A percentile compares a stretch with the other conserved stretches of the same genome.
phyloP scores from a whole-genome alignment of 2,797 vertebrate species.

The Sebastes vulpes region DNA sequence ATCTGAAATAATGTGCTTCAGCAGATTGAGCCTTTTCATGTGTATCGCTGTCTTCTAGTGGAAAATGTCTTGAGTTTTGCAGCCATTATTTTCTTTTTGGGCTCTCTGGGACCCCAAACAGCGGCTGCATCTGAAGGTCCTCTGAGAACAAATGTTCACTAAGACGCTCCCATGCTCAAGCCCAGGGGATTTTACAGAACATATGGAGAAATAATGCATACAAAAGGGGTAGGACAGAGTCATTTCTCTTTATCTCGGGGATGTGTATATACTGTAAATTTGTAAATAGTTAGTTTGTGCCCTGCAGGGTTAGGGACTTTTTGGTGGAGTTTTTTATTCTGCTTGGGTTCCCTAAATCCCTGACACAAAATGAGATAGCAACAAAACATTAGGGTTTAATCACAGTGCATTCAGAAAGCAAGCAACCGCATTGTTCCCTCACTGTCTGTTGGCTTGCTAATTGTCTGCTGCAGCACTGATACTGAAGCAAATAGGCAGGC shows the following conservation, averaged over 20 bases:
- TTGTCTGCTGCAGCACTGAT: constrained; percentile 36
- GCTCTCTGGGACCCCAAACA: constrained; percentile 15
- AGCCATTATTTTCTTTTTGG: constrained; percentile 19
- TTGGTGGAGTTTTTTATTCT: constrained; percentile 30
- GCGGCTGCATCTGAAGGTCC: constrained; percentile 18
- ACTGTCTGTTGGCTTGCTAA: constrained; percentile 20
- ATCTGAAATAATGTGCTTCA: constrained; percentile 37
- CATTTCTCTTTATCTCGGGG: constrained; percentile 25
- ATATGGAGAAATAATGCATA: not conserved
- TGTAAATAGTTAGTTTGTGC: constrained; percentile 61
- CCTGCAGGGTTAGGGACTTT: constrained; percentile 30
- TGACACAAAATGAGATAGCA: constrained; percentile 38
- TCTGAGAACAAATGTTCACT: constrained; percentile 15
- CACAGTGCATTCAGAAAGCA: constrained; percentile 28
- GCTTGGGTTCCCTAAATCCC: constrained; percentile 30
- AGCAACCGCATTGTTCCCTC: constrained; percentile 17
- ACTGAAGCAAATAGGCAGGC: constrained; percentile 33
- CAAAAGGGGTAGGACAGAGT: constrained; percentile 1
- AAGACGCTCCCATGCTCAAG: constrained; percentile 5
- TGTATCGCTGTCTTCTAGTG: constrained; percentile 5
- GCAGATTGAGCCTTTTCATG: constrained; percentile 44
- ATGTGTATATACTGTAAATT: constrained; percentile 63
- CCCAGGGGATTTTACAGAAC: constrained; percentile 11
- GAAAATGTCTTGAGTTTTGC: constrained; percentile 24
- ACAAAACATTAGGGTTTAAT: constrained; percentile 39